These are phyloP conservation scores for Aleadryas rufinucha DNA, from an alignment of 2,113 vertebrate species.

Conservation along the genomic window DNA sequence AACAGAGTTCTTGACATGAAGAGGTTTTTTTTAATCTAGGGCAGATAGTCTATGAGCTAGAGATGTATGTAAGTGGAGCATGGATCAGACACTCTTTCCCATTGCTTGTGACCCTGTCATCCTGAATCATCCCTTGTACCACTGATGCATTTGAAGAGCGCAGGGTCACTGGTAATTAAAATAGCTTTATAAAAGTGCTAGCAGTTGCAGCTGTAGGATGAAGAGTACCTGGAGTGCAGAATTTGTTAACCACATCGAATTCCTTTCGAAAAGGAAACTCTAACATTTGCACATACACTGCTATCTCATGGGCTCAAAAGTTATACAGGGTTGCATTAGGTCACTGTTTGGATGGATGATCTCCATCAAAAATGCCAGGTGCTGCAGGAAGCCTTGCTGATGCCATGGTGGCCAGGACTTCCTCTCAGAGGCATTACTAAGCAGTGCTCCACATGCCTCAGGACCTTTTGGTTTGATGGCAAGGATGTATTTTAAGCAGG, in stretches of 20 bases:
- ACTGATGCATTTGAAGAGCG: conserved; percentile 28
- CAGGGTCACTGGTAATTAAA: conserved; percentile 41
- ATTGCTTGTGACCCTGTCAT: conserved; percentile 14
- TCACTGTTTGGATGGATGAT: background rate
- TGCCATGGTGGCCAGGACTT: background rate
- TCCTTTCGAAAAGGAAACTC: background rate
- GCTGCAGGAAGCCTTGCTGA: background rate
- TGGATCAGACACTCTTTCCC: background rate
- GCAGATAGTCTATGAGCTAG: background rate
- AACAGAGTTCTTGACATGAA: background rate
- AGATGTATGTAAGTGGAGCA: background rate
- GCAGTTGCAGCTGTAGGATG: conserved; percentile 14
- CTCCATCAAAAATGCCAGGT: background rate
- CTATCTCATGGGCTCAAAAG: background rate
- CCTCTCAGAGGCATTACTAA: background rate
- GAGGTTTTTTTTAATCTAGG: background rate
- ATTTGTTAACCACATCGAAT: background rate
- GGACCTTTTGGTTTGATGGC: background rate
- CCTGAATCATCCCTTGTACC: conserved; percentile 17
- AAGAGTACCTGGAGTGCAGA: conserved; percentile 1
- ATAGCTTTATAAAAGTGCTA: conserved; percentile 10
- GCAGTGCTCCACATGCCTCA: background rate
- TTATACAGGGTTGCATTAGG: background rate
- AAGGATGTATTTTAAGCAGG: background rate
- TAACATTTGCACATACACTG: background rate